A percentile compares a stretch with the other conserved stretches of the same genome.
These are phyloP conservation scores for Trissolcus japonicus DNA, from an alignment of 2,888 invertebrate genomes.

Conservation along the genomic window DNA sequence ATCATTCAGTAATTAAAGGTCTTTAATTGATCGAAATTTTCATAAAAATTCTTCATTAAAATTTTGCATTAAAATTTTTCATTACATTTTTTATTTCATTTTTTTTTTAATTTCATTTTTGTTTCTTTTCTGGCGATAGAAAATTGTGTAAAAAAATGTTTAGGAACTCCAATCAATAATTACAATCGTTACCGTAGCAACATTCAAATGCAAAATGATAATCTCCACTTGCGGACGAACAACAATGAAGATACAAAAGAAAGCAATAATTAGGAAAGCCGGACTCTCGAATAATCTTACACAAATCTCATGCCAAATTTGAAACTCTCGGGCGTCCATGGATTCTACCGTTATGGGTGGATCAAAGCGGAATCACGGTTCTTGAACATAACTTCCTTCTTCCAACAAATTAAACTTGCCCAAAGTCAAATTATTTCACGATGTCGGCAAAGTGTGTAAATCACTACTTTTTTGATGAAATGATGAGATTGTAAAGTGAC, in stretches of 20 bases:
- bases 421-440: slow-evolving; percentile 57
- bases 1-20: too few species aligned
- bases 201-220: too few species aligned
- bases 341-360: slow-evolving; percentile 71
- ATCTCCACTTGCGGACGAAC: not conserved
- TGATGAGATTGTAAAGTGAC: slow-evolving; percentile 28
- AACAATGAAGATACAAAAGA: slow-evolving; percentile 15
- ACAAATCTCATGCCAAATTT: slow-evolving; percentile 56
- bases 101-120: too few species aligned
- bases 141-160: not conserved
- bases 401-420: slow-evolving; percentile 65
- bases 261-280: slow-evolving; percentile 1
- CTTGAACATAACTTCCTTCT: slow-evolving; percentile 68
- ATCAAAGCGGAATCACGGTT: slow-evolving; percentile 70
- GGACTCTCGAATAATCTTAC: slow-evolving; percentile 28
- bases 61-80: too few species aligned
- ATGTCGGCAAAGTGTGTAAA: slow-evolving; percentile 56
- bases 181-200: not conserved
- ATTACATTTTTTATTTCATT: too few species aligned
- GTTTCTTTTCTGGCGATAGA: not conserved
- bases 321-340: slow-evolving; percentile 56
- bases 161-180: not conserved
- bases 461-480: slow-evolving; percentile 60
- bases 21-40: too few species aligned
- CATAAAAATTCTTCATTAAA: too few species aligned